Percentiles rank a stretch among this genome's conserved stretches.
Evolutionary conservation across 2,797 vertebrate genomes (phyloP).

Genomic region (Oryzias dopingdopingensis): DNA sequence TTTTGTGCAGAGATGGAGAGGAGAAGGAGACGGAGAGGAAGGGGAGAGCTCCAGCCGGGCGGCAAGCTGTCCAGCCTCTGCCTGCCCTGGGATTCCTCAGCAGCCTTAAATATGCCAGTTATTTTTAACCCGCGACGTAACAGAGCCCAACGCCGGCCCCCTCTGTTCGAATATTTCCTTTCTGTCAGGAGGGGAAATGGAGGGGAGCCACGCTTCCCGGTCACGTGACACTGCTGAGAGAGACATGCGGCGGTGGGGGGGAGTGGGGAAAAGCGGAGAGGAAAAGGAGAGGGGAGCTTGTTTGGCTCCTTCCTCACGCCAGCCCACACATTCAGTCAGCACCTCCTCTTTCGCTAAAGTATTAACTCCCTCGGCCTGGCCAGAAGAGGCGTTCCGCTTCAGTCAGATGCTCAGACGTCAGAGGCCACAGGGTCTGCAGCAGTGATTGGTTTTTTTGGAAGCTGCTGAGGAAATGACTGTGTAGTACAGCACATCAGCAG

Average conservation of each 20-base stretch:
- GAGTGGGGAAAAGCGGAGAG: slow-evolving; percentile 33
- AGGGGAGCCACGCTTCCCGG: slow-evolving; percentile 93
- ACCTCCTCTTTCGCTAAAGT: slow-evolving; percentile 44
- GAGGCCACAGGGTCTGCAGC: slow-evolving; percentile 75
- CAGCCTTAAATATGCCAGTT: slow-evolving; percentile 98
- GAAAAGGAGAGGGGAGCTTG: slow-evolving; percentile 40
- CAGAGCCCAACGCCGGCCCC: slow-evolving; percentile 81
- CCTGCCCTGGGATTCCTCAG: slow-evolving; percentile 92
- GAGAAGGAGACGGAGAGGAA: slow-evolving; percentile 40
- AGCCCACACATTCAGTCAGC: slow-evolving; percentile 45
- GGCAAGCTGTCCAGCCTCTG: slow-evolving; percentile 86
- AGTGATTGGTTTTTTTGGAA: slow-evolving; percentile 81
- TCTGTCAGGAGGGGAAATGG: slow-evolving; percentile 94
- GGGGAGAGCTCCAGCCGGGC: slow-evolving; percentile 69
- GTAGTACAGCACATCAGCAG: slow-evolving; percentile 86
- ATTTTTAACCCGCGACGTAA: slow-evolving; percentile 99
- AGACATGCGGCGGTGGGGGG: slow-evolving; percentile 71
- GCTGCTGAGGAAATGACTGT: slow-evolving; percentile 88
- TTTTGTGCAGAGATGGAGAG: slow-evolving; percentile 26
- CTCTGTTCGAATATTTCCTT: slow-evolving; percentile 90
- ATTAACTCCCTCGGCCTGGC: slow-evolving; percentile 75
- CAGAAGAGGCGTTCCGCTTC: slow-evolving; percentile 59
- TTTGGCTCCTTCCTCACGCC: slow-evolving; percentile 41
- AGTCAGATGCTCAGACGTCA: slow-evolving; percentile 76
- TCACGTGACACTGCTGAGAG: slow-evolving; percentile 83